A percentile compares a stretch with the other conserved stretches of the same genome.
These are phyloP conservation scores for Novumbra hubbsi DNA, from an alignment of 2,797 vertebrate genomes.

Conservation along the genomic window DNA sequence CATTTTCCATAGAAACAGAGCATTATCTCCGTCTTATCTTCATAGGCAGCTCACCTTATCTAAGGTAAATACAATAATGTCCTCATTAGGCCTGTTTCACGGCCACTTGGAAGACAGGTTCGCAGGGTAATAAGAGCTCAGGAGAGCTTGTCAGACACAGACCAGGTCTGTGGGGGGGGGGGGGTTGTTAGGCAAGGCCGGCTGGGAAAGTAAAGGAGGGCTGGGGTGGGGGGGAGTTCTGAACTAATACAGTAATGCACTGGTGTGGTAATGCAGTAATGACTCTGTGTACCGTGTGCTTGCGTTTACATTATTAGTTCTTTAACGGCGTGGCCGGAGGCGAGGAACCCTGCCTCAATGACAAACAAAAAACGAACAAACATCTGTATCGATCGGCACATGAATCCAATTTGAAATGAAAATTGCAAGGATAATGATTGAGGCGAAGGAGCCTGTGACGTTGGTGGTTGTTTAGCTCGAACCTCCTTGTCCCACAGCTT, in stretches of 20 bases:
- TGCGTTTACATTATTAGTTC: slow-evolving; percentile 40
- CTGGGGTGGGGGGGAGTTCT: slow-evolving; percentile 26
- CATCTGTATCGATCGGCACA: slow-evolving; percentile 88
- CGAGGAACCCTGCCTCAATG: slow-evolving; percentile 84
- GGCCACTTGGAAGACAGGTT: slow-evolving; percentile 77
- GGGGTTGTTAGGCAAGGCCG: slow-evolving; percentile 7
- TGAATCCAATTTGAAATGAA: slow-evolving; percentile 82
- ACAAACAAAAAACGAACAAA: slow-evolving; percentile 83
- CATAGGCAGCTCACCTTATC: slow-evolving; percentile 85
- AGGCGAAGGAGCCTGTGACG: slow-evolving; percentile 18
- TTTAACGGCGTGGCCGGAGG: slow-evolving; percentile 39
- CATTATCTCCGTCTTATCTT: slow-evolving; percentile 76
- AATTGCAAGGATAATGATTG: slow-evolving; percentile 61
- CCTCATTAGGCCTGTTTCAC: slow-evolving; percentile 84
- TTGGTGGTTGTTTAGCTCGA: slow-evolving; percentile 6
- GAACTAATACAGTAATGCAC: slow-evolving; percentile 59
- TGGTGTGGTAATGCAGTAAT: slow-evolving; percentile 70
- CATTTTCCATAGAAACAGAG: slow-evolving; percentile 76
- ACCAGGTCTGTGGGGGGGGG: slow-evolving; percentile 50
- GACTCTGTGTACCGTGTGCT: slow-evolving; percentile 28
- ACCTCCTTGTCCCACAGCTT: neutral
- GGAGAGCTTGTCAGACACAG: slow-evolving; percentile 62
- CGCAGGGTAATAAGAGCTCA: slow-evolving; percentile 72
- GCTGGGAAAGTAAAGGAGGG: slow-evolving; percentile 20
- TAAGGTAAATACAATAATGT: slow-evolving; percentile 91